These are phyloP conservation scores for human (Homo sapiens) DNA, from an alignment of 2,113 vertebrate genomes.

Conservation along the genomic window DNA sequence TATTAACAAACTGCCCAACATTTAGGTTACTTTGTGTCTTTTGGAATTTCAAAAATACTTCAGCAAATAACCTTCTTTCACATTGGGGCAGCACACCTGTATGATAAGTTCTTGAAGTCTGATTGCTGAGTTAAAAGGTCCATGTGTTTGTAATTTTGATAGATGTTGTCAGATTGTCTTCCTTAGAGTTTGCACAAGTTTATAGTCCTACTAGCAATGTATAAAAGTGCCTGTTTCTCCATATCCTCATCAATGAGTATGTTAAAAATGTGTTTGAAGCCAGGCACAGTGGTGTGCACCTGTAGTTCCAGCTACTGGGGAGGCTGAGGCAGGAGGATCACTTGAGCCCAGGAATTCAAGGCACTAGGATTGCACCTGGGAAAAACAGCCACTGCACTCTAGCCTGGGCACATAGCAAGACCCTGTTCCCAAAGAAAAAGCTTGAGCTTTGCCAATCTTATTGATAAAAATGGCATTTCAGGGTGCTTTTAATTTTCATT, in stretches of 20 bases:
- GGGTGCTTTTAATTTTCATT: constrained; percentile 10
- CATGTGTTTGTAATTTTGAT: not conserved
- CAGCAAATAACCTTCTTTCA: not conserved
- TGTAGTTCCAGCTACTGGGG: not conserved
- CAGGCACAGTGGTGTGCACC: not conserved
- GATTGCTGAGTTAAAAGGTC: not conserved
- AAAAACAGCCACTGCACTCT: not conserved
- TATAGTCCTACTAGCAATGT: not conserved
- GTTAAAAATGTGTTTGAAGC: not conserved
- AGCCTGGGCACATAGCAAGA: not conserved
- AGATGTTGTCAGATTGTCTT: not conserved
- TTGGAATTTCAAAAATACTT: not conserved
- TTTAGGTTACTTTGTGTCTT: not conserved
- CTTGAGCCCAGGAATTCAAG: not conserved
- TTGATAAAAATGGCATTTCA: constrained; percentile 1
- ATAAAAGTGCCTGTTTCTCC: not conserved
- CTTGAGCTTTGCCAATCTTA: not conserved
- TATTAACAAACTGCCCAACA: not conserved
- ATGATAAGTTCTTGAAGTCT: not conserved
- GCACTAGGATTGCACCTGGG: not conserved
- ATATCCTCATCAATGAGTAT: not conserved
- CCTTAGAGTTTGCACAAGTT: not conserved
- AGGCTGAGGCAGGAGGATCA: not conserved
- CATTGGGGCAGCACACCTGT: not conserved
- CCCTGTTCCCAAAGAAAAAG: not conserved